These are phyloP conservation scores for Chaitophorus viminalis DNA, from an alignment of 2,888 invertebrate genomes.

Conservation along the genomic window DNA sequence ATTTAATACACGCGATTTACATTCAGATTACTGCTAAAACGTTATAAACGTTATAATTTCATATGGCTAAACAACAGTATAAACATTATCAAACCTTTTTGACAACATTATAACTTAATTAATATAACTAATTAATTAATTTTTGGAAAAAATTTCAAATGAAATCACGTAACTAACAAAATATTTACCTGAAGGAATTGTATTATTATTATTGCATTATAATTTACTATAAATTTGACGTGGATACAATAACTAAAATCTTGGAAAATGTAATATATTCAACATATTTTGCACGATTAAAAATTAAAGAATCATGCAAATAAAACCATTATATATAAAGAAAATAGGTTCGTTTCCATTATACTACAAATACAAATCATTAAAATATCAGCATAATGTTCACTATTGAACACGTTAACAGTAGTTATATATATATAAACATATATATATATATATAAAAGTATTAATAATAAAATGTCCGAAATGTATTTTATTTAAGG, in stretches of 20 bases:
- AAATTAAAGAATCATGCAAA: not conserved
- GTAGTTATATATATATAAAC: no score
- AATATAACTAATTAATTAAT: no score
- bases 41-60: no score
- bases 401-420: not conserved
- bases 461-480: not conserved
- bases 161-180: not conserved
- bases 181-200: not conserved
- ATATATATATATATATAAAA: no score
- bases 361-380: not conserved
- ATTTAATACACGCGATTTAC: no score
- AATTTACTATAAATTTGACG: constrained; percentile 6
- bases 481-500: not conserved
- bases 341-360: no score
- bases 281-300: not conserved
- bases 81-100: no score
- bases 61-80: no score
- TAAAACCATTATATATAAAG: no score
- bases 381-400: not conserved
- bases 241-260: not conserved
- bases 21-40: no score
- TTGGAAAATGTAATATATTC: not conserved
- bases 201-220: constrained; percentile 5
- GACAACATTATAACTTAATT: no score
- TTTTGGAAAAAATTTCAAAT: not conserved